Evolutionary conservation across 2,113 vertebrate species (phyloP), one percentile per base, ranked within the genome.

Genomic region (Lampris megalopsis): DNA sequence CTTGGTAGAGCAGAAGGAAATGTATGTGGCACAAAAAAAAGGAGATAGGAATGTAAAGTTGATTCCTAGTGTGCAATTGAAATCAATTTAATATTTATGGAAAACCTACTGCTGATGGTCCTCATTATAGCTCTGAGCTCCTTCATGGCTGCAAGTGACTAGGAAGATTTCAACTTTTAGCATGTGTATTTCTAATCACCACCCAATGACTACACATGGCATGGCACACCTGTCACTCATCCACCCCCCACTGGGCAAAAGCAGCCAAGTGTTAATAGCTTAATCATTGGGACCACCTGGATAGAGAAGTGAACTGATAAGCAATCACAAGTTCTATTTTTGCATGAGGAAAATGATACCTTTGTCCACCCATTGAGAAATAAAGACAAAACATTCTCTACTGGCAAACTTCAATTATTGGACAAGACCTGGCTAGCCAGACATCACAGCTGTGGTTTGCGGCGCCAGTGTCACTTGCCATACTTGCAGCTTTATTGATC

Each of bases 181-280:
- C 45, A 49, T 57, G 56, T 59, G 62, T 59, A 53, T 58, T 79
- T 10, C 43, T 48, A 48, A 63, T 82, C 59, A 64, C 43, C 63
- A 35, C 10, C 24, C 45, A 6, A 52, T 68, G 64, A 80, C 49
- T 43, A 54, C 42, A 24, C 13, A 11, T 63, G 63, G 38, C 62
- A 47, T 72, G 60, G 53, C 52, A 43, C 63, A 88, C 72, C 56
- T 70, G 83, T 74, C 81, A 76, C 50, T 85, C 53, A 65, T 67
- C 38, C 49, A 3, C 7, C 48, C 36, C 75, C 71, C 50, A 43
- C 56, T 56, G 0, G 42, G 53, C 53, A 9, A 49, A 9, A 49
- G 4, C 1, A 57, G 5, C 6, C 50, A 74, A 74, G n/a, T 37
- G 11, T 4, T 36, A 53, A 67, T 67, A 47, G 67, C 73, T 73